These are phyloP conservation scores for Rhabdomys dilectus DNA, from an alignment of 2,113 vertebrate genomes.

Conservation along the genomic window DNA sequence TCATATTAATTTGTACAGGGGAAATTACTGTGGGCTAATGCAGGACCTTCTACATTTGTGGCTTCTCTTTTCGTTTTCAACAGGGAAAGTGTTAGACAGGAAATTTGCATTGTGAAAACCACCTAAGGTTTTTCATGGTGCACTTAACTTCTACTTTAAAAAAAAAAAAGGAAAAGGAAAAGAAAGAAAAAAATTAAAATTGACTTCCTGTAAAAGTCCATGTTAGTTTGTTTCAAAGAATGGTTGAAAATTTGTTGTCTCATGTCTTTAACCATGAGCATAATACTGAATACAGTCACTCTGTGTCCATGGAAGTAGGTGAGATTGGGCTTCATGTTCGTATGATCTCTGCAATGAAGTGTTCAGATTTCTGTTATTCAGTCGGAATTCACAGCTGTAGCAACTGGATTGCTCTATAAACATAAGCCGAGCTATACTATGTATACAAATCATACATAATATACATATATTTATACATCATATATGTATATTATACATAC, in stretches of 20 bases:
- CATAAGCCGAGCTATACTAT: background rate
- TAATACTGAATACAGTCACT: background rate
- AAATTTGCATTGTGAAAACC: constrained; percentile 63
- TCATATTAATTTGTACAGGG: constrained; percentile 37
- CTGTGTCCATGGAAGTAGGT: background rate
- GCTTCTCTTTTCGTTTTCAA: constrained; percentile 59
- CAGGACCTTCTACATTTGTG: constrained; percentile 52
- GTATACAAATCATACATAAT: too few species aligned
- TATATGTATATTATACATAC: too few species aligned
- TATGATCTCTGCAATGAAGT: constrained; percentile 27
- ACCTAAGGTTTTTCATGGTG: constrained; percentile 49
- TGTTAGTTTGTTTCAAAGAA: constrained; percentile 10
- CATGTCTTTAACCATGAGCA: background rate
- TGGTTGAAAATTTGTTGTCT: background rate
- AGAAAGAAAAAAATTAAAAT: background rate
- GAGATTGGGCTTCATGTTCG: background rate
- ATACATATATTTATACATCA: too few species aligned
- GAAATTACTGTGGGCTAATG: constrained; percentile 59
- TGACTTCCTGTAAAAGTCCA: background rate
- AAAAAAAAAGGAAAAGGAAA: background rate
- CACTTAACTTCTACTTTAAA: background rate
- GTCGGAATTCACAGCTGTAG: constrained; percentile 17
- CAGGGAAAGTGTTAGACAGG: constrained; percentile 21
- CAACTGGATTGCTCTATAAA: background rate
- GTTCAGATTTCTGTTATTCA: background rate